Percentiles rank a stretch among this genome's conserved stretches.
Evolutionary conservation across 1,140 invertebrate species (phyloP).

Genomic region (Apis florea): DNA sequence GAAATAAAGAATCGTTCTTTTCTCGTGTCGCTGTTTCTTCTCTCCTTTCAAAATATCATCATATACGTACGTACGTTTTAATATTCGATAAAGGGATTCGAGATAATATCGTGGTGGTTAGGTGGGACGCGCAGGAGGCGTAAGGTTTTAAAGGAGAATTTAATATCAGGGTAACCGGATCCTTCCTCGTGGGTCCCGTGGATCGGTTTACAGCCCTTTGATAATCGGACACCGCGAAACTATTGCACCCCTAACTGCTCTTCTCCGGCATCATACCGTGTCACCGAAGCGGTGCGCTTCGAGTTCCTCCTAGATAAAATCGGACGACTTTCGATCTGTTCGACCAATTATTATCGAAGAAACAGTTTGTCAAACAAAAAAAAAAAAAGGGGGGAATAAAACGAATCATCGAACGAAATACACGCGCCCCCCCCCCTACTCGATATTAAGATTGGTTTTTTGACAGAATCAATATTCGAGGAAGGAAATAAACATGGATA

Average conservation of each 20-base stretch:
- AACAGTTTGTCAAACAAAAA: no score
- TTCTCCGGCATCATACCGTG: constrained; percentile 11
- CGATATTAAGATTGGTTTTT: background rate
- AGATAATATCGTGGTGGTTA: constrained; percentile 16
- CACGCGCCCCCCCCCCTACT: no score
- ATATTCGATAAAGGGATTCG: background rate
- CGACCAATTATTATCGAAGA: no score
- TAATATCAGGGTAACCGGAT: constrained; percentile 73
- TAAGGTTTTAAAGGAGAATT: constrained; percentile 70
- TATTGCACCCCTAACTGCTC: constrained; percentile 62
- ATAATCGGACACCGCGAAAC: constrained; percentile 69
- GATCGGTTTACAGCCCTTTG: constrained; percentile 72
- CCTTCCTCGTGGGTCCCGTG: constrained; percentile 62
- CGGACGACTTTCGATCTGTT: background rate
- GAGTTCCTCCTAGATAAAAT: constrained; percentile 36
- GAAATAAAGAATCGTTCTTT: no score
- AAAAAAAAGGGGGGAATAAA: no score
- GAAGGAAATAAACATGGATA: constrained; percentile 27
- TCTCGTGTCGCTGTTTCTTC: no score
- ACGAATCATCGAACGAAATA: no score
- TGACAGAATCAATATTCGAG: background rate
- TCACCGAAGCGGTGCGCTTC: constrained; percentile 9
- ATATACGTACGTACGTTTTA: no score
- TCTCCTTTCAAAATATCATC: no score
- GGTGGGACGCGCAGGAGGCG: constrained; percentile 32